Evolutionary conservation across 2,113 vertebrate genomes (phyloP).

Genomic region (Psilopogon haemacephalus): DNA sequence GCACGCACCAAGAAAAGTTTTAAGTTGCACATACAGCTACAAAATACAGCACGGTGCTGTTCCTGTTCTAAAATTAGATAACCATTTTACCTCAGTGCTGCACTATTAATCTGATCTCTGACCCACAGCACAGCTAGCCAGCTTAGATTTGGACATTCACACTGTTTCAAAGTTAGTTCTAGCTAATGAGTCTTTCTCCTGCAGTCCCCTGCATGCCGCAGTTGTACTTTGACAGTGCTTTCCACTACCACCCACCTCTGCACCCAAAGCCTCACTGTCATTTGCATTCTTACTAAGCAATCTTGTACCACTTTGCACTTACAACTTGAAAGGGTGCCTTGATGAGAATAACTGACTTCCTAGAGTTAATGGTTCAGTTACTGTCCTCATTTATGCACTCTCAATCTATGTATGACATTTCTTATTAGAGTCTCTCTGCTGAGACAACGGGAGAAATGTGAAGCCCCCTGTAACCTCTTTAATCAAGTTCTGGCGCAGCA

Average conservation of each 20-base stretch:
- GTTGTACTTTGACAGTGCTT: not conserved
- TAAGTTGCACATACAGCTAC: not conserved
- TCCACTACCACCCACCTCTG: not conserved
- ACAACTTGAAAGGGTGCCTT: not conserved
- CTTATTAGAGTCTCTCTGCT: not conserved
- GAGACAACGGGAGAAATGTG: not conserved
- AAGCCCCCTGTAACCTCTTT: not conserved
- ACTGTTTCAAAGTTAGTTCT: not conserved
- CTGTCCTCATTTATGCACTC: not conserved
- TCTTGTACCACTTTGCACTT: not conserved
- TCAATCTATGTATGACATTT: not conserved
- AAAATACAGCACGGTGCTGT: fast-evolving
- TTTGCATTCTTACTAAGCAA: not conserved
- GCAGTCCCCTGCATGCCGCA: not conserved
- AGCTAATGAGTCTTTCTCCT: not conserved
- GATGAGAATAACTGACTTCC: not conserved
- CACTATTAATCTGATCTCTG: not conserved
- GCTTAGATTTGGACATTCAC: not conserved
- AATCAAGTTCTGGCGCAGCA: not conserved
- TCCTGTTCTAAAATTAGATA: not conserved
- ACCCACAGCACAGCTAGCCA: not conserved
- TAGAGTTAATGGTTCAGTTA: not conserved
- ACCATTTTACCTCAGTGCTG: not conserved
- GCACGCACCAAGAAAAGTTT: not conserved
- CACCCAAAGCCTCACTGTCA: not conserved